These are phyloP conservation scores for Planococcus citri DNA, from an alignment of 1,140 invertebrate species.

Conservation along the genomic window DNA sequence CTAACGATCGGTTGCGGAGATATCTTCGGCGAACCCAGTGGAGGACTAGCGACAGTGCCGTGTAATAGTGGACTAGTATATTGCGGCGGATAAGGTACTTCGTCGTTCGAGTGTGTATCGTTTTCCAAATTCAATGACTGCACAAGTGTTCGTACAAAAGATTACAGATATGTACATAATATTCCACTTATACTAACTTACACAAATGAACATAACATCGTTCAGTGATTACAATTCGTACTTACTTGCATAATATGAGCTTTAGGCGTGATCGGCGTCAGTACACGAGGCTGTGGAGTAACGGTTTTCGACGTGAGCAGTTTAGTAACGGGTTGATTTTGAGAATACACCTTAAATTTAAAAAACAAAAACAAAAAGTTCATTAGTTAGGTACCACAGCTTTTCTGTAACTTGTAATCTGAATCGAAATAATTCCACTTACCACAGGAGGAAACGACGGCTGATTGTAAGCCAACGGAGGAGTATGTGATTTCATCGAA, in stretches of 20 bases:
- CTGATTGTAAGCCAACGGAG: constrained; percentile 21
- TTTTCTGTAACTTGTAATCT: no score
- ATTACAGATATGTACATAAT: background rate
- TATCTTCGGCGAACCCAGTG: constrained; percentile 39
- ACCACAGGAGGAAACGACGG: constrained; percentile 23
- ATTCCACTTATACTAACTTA: no score
- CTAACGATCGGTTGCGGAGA: constrained; percentile 37
- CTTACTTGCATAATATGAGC: constrained; percentile 23
- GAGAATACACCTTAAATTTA: background rate
- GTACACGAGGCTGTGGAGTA: background rate
- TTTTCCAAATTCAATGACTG: constrained; percentile 2
- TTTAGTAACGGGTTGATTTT: background rate
- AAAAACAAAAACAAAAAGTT: background rate
- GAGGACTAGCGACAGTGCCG: constrained; percentile 43
- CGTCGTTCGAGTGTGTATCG: background rate
- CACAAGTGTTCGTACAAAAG: background rate
- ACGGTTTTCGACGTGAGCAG: background rate
- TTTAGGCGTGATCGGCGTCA: constrained; percentile 19
- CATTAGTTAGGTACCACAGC: no score
- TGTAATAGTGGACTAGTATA: constrained; percentile 34
- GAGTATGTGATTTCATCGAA: background rate
- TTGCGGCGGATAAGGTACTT: constrained; percentile 25
- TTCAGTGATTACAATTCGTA: no score
- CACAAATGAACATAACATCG: no score
- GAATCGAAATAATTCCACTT: no score